Base-by-base conservation (phyloP, 2,113 vertebrate species). In the Istiophorus platypterus region DNA sequence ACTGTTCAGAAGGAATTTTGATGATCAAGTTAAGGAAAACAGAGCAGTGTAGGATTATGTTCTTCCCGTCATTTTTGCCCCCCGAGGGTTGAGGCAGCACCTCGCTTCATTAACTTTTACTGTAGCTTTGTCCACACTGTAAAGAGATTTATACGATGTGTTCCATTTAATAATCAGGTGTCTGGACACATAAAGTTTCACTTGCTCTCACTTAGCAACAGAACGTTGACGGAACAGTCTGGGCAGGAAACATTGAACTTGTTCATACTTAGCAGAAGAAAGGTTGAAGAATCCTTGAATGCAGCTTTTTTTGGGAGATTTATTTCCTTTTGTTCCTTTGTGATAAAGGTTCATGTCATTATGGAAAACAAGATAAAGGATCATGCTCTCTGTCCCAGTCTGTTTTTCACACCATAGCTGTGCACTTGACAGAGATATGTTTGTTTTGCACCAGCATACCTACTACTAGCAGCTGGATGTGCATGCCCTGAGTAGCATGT, bases 101-200 rank as follows among this genome's bases (percentile, higher is more conserved):
- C 49, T 78, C 2, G 31, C 64, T 45, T 81, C 47, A 37, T 85
- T 81, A 66, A 67, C n/a, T 47, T 78, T 80, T 41, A 78, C 68
- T n/a, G 3, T 58, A 18, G 34, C 24, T 42, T 54, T 42, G 26
- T 71, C 51, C 12, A 34, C 20, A 5, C 31, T 49, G 22, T 52
- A 54, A 81, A 41, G 39, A 17, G 26, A 81, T 86, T 83, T 79
- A 80, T 78, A 75, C 42, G 18, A 69, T 2, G 72, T 67, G 71
- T 80, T 81, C 2, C 20, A 11, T 5, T 69, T 67, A 84, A 45
- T 80, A 47, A 88, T 65, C 57, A 85, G 58, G 72, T 83, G 37
- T 80, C 27, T 67, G 56, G 61, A 76, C 49, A 68, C 31, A 47
- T 70, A 70, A 63, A 73, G 37, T 47, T 56, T 63, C 27, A 56